Percentiles rank a stretch among this genome's conserved stretches.
These are phyloP conservation scores for Istiophorus platypterus DNA, from an alignment of 2,113 vertebrate genomes.

Conservation along the genomic window DNA sequence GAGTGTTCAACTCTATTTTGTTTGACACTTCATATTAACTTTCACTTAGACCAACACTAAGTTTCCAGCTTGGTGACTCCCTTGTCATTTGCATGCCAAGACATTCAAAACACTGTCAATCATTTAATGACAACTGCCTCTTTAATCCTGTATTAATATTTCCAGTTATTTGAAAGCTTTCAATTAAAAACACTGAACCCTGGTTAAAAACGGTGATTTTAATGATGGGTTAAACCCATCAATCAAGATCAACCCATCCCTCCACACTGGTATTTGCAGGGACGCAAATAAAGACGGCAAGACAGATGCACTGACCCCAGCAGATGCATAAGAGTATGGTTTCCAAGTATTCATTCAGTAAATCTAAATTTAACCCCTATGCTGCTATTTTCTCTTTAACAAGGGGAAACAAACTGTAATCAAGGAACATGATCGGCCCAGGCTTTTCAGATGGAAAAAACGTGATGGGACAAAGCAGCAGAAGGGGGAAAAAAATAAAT, in stretches of 20 bases:
- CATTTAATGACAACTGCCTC: no score
- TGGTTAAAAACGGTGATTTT: neutral
- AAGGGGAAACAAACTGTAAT: conserved; percentile 59
- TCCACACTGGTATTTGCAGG: conserved; percentile 46
- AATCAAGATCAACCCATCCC: conserved; percentile 20
- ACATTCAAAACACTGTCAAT: no score
- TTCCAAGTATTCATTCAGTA: conserved; percentile 38
- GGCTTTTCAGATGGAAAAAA: conserved; percentile 68
- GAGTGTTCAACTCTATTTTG: no score
- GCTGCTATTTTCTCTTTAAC: conserved; percentile 57
- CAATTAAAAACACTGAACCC: neutral
- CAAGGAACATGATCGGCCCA: conserved; percentile 51
- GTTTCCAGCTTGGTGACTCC: no score
- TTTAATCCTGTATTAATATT: neutral
- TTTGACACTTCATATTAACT: no score
- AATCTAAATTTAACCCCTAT: conserved; percentile 58
- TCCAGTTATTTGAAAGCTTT: neutral
- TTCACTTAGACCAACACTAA: no score
- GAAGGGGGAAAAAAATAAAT: neutral
- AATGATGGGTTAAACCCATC: conserved; percentile 11
- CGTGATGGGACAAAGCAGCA: conserved; percentile 49
- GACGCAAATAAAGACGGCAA: conserved; percentile 8
- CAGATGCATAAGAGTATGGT: neutral
- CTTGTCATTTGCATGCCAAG: neutral
- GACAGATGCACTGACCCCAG: conserved; percentile 34